These are phyloP conservation scores for Hipparchia semele DNA, from an alignment of 2,888 invertebrate genomes.

Conservation along the genomic window DNA sequence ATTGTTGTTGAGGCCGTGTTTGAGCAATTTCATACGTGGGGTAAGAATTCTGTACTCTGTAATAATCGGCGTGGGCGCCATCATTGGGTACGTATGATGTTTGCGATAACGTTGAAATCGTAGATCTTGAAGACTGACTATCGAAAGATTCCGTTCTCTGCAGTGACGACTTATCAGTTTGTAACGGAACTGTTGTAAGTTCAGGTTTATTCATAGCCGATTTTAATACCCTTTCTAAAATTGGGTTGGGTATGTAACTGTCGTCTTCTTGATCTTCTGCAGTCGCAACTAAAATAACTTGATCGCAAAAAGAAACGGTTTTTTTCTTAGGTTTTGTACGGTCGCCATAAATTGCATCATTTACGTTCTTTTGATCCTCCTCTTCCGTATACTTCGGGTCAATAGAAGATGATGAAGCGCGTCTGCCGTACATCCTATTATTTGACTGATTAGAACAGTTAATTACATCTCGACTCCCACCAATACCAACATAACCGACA, in stretches of 20 bases:
- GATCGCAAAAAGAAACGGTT: conserved; percentile 97
- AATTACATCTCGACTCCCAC: conserved; percentile 74
- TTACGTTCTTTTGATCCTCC: conserved; percentile 66
- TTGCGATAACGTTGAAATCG: conserved; percentile 76
- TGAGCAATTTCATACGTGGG: conserved; percentile 67
- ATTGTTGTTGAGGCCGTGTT: conserved; percentile 66
- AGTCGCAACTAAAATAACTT: conserved; percentile 95
- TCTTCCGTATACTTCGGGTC: conserved; percentile 74
- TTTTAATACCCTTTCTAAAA: conserved; percentile 92
- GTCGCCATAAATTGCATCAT: conserved; percentile 67
- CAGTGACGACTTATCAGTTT: conserved; percentile 73
- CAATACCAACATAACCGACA: conserved; percentile 70
- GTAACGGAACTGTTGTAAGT: conserved; percentile 78
- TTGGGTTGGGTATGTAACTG: conserved; percentile 95
- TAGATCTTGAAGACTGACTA: conserved; percentile 78
- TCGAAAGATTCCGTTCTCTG: conserved; percentile 79
- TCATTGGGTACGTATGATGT: conserved; percentile 67
- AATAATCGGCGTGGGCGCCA: conserved; percentile 65
- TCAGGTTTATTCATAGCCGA: conserved; percentile 91
- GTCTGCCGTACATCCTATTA: conserved; percentile 61
- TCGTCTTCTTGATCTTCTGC: conserved; percentile 96
- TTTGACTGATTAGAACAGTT: conserved; percentile 72
- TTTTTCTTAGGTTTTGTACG: conserved; percentile 91
- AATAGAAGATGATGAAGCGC: conserved; percentile 72
- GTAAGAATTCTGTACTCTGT: conserved; percentile 66